Evolutionary conservation across 2,888 invertebrate genomes (phyloP).

Genomic region (Thera britannica): DNA sequence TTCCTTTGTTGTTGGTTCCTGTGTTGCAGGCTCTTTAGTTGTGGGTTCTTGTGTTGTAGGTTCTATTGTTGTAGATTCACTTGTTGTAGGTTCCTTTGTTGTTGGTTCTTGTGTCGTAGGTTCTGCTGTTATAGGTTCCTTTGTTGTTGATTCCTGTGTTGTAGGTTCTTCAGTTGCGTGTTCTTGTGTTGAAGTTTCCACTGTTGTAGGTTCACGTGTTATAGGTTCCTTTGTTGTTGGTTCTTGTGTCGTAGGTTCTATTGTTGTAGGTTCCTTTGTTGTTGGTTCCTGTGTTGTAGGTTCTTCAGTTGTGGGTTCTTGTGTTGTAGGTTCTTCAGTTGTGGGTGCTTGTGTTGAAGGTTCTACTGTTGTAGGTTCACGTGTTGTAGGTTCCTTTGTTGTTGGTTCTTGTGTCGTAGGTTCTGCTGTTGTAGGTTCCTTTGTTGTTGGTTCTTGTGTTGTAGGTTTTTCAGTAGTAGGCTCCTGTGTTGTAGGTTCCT

Average conservation of each 20-base stretch:
- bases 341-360: slow-evolving; percentile 24
- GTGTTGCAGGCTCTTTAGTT: slow-evolving; percentile 12
- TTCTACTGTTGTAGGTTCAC: slow-evolving; percentile 7
- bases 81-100: slow-evolving; percentile 10
- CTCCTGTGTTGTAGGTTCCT: not conserved
- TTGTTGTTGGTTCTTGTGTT: slow-evolving; percentile 12
- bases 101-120: not conserved
- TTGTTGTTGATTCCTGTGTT: slow-evolving; percentile 8
- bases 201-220: not conserved
- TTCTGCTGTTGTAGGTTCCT: slow-evolving; percentile 24
- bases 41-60: slow-evolving; percentile 20
- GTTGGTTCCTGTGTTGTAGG: slow-evolving; percentile 9
- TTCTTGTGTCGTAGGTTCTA: not conserved
- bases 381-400: slow-evolving; percentile 9
- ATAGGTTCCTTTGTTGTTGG: slow-evolving; percentile 12
- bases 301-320: slow-evolving; percentile 2
- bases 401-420: slow-evolving; percentile 5
- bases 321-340: slow-evolving; percentile 18
- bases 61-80: slow-evolving; percentile 8
- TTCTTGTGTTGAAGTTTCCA: not conserved
- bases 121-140: not conserved
- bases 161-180: not conserved
- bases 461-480: not conserved
- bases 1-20: slow-evolving; percentile 20
- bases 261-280: slow-evolving; percentile 12